Evolutionary conservation across 2,113 vertebrate genomes (phyloP).

Genomic region (Pomatorhinus ruficollis): DNA sequence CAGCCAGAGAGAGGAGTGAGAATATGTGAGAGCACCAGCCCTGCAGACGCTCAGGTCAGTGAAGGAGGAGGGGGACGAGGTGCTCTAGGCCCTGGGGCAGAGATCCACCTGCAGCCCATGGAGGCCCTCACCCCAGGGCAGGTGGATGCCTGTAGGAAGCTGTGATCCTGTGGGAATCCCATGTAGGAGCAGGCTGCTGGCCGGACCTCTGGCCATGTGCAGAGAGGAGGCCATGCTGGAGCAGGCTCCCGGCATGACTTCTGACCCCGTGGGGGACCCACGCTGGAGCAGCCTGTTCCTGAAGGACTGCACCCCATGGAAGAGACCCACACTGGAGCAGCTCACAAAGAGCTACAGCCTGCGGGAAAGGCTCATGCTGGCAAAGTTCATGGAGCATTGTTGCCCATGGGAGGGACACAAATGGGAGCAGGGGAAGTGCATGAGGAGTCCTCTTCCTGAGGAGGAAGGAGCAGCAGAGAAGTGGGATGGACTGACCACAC

Average conservation of each 20-base stretch:
- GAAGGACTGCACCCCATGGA: not conserved
- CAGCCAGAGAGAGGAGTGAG: not conserved
- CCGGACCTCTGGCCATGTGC: not conserved
- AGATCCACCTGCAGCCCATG: not conserved
- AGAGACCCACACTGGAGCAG: not conserved
- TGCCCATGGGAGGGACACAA: not conserved
- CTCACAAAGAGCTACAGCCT: not conserved
- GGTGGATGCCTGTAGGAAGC: not conserved
- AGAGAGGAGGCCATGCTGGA: not conserved
- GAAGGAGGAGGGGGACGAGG: not conserved
- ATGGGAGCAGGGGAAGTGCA: not conserved
- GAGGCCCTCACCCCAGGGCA: not conserved
- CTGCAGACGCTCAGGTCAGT: not conserved
- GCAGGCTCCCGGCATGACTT: not conserved
- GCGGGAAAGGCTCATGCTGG: not conserved
- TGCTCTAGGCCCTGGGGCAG: not conserved
- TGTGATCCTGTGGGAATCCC: not conserved
- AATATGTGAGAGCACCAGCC: not conserved
- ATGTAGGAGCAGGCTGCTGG: not conserved
- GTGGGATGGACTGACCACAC: rapidly evolving
- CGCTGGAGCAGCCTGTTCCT: rapidly evolving
- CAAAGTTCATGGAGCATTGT: not conserved
- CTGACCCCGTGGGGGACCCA: too few species aligned
- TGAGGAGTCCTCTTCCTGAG: not conserved
- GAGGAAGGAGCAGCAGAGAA: not conserved